Conservation (phyloP, 2,888 invertebrate genomes). For the Protophormia terraenovae region DNA sequence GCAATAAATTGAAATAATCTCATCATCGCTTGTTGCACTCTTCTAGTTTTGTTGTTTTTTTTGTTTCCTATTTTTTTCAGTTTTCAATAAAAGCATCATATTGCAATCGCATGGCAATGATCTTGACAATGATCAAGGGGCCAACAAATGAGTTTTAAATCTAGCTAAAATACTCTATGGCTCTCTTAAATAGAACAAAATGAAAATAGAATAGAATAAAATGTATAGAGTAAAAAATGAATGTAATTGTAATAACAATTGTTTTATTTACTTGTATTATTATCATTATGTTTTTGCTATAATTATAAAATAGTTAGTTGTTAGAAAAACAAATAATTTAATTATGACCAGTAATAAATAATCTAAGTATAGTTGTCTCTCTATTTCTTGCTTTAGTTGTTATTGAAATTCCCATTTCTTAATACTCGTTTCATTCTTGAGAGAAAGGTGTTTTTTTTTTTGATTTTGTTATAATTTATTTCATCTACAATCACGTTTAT, state of each 20-base stretch:
- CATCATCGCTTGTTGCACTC: constrained; percentile 42
- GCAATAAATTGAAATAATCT: constrained; percentile 39
- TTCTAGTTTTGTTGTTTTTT: background rate
- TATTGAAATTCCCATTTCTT: constrained; percentile 7
- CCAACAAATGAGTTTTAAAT: constrained; percentile 46
- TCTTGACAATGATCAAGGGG: constrained; percentile 71
- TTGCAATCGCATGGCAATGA: constrained; percentile 61
- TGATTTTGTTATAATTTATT: constrained; percentile 11
- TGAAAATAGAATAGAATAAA: background rate
- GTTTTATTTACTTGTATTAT: background rate
- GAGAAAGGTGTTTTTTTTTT: constrained; percentile 50
- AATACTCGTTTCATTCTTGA: constrained; percentile 21
- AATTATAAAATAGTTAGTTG: constrained; percentile 15
- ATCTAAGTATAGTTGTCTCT: background rate
- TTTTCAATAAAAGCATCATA: background rate
- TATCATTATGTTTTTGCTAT: background rate
- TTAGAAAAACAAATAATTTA: constrained; percentile 1
- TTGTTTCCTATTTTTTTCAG: background rate
- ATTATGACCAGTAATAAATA: background rate
- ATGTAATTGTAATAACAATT: constrained; percentile 20
- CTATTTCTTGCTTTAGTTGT: background rate
- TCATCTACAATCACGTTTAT: background rate
- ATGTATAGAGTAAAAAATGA: constrained; percentile 6
- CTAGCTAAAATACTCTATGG: constrained; percentile 17
- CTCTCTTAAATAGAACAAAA: constrained; percentile 7